A percentile compares a stretch with the other conserved stretches of the same genome.
These are phyloP conservation scores for Catamblyrhynchus diadema DNA, from an alignment of 2,797 vertebrate species.

Conservation along the genomic window DNA sequence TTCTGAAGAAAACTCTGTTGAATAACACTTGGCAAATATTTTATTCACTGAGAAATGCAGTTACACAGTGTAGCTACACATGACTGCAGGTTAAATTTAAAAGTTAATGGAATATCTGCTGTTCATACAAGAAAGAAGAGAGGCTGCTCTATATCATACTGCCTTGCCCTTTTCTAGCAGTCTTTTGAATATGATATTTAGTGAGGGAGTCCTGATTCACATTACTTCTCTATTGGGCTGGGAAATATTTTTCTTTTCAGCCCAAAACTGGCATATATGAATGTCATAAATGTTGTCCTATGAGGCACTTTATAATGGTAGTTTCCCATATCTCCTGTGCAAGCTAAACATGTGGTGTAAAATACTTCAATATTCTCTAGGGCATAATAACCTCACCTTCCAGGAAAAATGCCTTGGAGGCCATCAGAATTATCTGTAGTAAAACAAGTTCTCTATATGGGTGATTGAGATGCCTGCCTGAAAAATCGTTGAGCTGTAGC, in stretches of 20 bases:
- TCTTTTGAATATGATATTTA: background rate
- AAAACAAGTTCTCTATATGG: background rate
- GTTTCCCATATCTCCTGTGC: background rate
- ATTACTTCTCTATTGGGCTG: background rate
- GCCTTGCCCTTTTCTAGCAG: background rate
- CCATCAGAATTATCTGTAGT: background rate
- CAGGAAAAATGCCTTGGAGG: background rate
- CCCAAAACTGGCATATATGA: background rate
- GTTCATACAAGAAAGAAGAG: background rate
- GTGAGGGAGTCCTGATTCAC: background rate
- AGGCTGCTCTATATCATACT: accelerated
- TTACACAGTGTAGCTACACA: background rate
- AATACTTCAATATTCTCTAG: background rate
- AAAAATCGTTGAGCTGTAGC: background rate
- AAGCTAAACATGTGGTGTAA: background rate
- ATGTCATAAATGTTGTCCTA: background rate
- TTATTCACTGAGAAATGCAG: slow-evolving; percentile 5
- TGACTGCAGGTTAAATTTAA: background rate
- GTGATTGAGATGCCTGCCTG: background rate
- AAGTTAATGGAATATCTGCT: background rate
- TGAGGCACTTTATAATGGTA: background rate
- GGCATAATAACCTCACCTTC: background rate
- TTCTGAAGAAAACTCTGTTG: background rate
- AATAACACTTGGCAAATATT: background rate
- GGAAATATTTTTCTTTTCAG: background rate